Evolutionary conservation across 2,113 vertebrate genomes (phyloP), one percentile per base, ranked within the genome.

Genomic region (Lichenostomus cassidix): DNA sequence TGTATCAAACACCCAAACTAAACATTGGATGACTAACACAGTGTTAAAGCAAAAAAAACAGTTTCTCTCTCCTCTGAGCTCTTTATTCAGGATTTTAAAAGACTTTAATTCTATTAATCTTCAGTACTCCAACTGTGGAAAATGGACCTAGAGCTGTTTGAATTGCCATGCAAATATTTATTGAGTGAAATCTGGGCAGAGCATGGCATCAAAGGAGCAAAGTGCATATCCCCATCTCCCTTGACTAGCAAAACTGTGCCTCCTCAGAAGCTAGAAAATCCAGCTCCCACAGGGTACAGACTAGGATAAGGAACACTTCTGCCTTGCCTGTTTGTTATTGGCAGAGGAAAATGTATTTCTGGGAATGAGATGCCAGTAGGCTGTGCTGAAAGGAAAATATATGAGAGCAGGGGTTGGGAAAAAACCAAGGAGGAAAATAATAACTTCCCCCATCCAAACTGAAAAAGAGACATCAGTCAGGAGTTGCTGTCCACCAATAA

Each of bases 61-160:
- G 22, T 47, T 87, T 83, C 55, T 80, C 23, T 86, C 76, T 90
- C 23, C 47, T 77, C 62, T 74, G 82, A 86, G 69, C 27, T 69
- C 60, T 77, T 92, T 83, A 82, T 86, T 73, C 39, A 67, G 21
- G 37, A 74, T 83, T 95, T 91, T 86, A 89, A 69, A 33, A 67
- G 13, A 55, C 31, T 86, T 87, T 83, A 83, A 86, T 96, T 95
- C 74, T 91, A 23, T 91, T 94, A 83, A 85, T 95, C 81, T 88
- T 35, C 19, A 74, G 20, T 86, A 52, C 56, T 93, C 42, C 39
- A 83, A 0, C 33, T 5, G 2, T 85, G 63, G 68, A 93, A 63
- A 92, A 75, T 53, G 69, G 41, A 82, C 41, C 37, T 84, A 60
- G 39, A 87, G 67, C 37, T 83, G 80, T 90, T 74, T 92, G 37